Base-by-base conservation (phyloP, 1,140 invertebrate species). In the Lasioglossum albipes region DNA sequence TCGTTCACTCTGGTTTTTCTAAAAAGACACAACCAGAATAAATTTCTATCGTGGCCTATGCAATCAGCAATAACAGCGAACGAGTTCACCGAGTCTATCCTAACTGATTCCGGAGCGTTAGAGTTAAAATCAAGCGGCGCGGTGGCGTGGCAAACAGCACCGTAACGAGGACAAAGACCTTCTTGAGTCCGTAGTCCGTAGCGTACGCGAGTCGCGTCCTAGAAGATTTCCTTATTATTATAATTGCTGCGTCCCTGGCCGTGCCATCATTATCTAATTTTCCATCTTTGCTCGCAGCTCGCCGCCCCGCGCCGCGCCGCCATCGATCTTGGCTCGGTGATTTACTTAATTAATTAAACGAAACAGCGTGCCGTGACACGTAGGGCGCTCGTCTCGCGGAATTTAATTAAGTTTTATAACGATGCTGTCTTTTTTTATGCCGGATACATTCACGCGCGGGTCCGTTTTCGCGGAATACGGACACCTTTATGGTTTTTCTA, bases 221-320 rank as follows among this genome's bases (percentile, higher is more conserved):
- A n/a, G 49, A 79, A 74, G 36, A 45, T 73, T 74, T 72, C 70
- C 45, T 66, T 74, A 57, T 79, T 79, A 79, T 74, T 74, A 79
- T 79, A 79, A 79, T 79, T 74, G 62, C 70, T 22, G 16, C 22
- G 18, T 9, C 36, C 20, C 18, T 7, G 22, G 3, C 7, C n/a
- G 69, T 31, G n/a, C 52, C 18, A 31, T 74, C 49, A 65, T 74
- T 79, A 59, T 74, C 62, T 74, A 45, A 79, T 79, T 74, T 73
- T 66, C 70, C 36, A 52, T 65, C 42, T 65, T 31, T 54, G 49
- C 61, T 54, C 36, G 31, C 1, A n/a, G 49, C 49, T 22, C 18
- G 18, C 61, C 5, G 27, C 27, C 0, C 27, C 27, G 27, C 27
- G 27, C 27, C 27, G 27, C 27, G 36, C 0, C 45, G 20, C 41